phyloP scores from a whole-genome alignment of 1,140 invertebrate species.

The Penaeus indicus region DNA sequence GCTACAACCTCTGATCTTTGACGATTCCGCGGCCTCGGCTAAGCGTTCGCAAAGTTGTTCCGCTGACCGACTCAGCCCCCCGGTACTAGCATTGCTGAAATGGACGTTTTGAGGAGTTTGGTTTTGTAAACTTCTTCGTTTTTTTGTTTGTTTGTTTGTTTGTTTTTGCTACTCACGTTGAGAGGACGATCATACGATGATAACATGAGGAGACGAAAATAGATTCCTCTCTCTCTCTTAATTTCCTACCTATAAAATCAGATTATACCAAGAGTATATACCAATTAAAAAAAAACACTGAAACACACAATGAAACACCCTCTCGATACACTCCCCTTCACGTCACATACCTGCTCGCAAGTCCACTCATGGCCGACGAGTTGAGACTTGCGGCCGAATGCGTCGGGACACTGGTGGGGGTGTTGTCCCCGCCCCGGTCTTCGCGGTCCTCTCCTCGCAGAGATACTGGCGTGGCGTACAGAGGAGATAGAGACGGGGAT shows the following conservation, averaged over 20 bases:
- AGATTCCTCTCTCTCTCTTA: too few species aligned
- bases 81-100: slow-evolving; percentile 51
- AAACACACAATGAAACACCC: too few species aligned
- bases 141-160: not conserved
- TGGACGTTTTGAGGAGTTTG: not conserved
- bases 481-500: slow-evolving; percentile 53
- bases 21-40: slow-evolving; percentile 67
- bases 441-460: slow-evolving; percentile 29
- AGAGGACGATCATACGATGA: too few species aligned
- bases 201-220: too few species aligned
- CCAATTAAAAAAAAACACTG: too few species aligned
- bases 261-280: too few species aligned
- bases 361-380: slow-evolving; percentile 41
- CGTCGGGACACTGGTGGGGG: slow-evolving; percentile 30
- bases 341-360: slow-evolving; percentile 49
- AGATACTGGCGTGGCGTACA: slow-evolving; percentile 50
- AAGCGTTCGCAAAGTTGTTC: slow-evolving; percentile 80
- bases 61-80: slow-evolving; percentile 76
- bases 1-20: slow-evolving; percentile 52
- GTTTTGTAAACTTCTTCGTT: not conserved
- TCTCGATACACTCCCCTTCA: not conserved
- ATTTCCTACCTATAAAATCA: too few species aligned
- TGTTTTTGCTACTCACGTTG: too few species aligned
- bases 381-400: slow-evolving; percentile 18
- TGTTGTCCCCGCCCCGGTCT: slow-evolving; percentile 11